Evolutionary conservation across 2,888 invertebrate species (phyloP).

Genomic region (Sarcophaga carnaria): DNA sequence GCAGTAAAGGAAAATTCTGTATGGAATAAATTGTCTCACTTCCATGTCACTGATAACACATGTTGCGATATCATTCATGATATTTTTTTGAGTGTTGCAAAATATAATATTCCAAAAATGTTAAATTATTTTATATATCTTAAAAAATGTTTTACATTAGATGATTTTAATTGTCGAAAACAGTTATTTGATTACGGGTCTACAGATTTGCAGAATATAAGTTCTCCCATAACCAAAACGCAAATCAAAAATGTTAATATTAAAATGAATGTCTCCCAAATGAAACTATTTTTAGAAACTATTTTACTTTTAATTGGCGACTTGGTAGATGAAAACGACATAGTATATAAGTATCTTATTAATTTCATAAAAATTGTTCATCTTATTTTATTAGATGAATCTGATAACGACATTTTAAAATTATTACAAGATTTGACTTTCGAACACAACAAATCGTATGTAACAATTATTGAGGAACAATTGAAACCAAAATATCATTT

Average conservation of each 20-base stretch:
- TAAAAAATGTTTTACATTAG: conserved; percentile 58
- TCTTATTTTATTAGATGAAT: conserved; percentile 46
- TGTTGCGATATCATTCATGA: conserved; percentile 66
- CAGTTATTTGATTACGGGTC: conserved; percentile 59
- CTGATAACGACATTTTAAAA: conserved; percentile 44
- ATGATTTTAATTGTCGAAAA: conserved; percentile 61
- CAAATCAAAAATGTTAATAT: conserved; percentile 36
- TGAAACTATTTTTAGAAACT: conserved; percentile 63
- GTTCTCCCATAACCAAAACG: conserved; percentile 50
- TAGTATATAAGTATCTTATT: conserved; percentile 60
- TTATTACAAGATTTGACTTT: conserved; percentile 40
- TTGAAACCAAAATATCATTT: conserved; percentile 59
- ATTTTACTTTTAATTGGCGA: conserved; percentile 62
- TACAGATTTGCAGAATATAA: conserved; percentile 52
- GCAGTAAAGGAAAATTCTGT: conserved; percentile 45
- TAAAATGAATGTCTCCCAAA: conserved; percentile 42
- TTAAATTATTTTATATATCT: conserved; percentile 68
- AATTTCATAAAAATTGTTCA: conserved; percentile 55
- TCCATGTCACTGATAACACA: conserved; percentile 66
- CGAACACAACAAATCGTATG: conserved; percentile 31
- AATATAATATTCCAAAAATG: conserved; percentile 64
- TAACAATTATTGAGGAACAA: conserved; percentile 27
- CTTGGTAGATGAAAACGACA: conserved; percentile 49
- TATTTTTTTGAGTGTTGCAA: conserved; percentile 66
- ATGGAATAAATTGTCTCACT: conserved; percentile 62